Conservation (phyloP, 2,888 invertebrate genomes). For the Cryptus viduatorius region DNA sequence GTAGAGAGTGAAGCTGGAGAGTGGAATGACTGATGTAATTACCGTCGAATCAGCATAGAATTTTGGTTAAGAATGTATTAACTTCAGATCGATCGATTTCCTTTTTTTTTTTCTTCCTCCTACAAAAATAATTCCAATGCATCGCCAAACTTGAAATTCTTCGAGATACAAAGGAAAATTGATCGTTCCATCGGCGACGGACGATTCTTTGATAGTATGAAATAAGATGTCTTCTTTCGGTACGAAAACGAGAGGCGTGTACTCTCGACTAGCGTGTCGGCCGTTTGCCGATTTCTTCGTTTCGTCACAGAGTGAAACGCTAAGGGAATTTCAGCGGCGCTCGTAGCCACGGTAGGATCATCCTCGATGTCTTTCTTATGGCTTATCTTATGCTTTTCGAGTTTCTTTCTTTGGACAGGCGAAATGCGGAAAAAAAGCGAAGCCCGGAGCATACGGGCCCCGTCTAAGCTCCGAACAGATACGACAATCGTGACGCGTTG, state of each 20-base stretch:
- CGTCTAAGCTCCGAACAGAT: slow-evolving; percentile 40
- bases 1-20: background rate
- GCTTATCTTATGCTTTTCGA: slow-evolving; percentile 21
- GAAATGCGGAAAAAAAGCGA: background rate
- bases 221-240: background rate
- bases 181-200: background rate
- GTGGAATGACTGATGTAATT: slow-evolving; percentile 50
- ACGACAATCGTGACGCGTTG: slow-evolving; percentile 54
- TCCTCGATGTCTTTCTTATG: slow-evolving; percentile 55
- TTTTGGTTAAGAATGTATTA: background rate
- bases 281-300: slow-evolving; percentile 55
- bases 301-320: slow-evolving; percentile 63
- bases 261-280: slow-evolving; percentile 43
- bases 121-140: background rate
- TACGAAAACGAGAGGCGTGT: slow-evolving; percentile 6
- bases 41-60: slow-evolving; percentile 20
- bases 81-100: background rate
- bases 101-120: background rate
- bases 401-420: slow-evolving; percentile 33
- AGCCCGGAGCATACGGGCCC: slow-evolving; percentile 33
- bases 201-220: background rate
- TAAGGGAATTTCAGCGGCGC: slow-evolving; percentile 25
- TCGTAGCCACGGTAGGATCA: slow-evolving; percentile 11
- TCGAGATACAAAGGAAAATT: background rate
- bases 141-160: background rate